Evolutionary conservation across 2,113 vertebrate species (phyloP).

Genomic region (rabbit (Oryctolagus cuniculus)): mOryCun1.1 NC_091432.1:190692501-190693000

Average conservation of each 20-base stretch:
- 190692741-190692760: constrained; percentile 27
- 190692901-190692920: constrained; percentile 23
- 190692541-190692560: background rate
- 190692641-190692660: background rate
- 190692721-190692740: background rate
- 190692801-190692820: background rate
- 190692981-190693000: constrained; percentile 32
- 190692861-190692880: background rate
- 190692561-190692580: background rate
- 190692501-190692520: background rate
- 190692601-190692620: background rate
- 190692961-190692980: background rate
- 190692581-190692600: background rate
- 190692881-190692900: background rate
- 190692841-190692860: background rate
- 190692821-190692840: background rate
- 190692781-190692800: background rate
- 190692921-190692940: background rate
- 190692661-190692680: background rate
- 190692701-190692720: background rate
- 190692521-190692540: background rate
- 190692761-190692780: background rate
- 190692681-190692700: background rate
- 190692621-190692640: background rate
- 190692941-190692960: constrained; percentile 35